A percentile compares a stretch with the other conserved stretches of the same genome.
Evolutionary conservation across 2,888 invertebrate species (phyloP).

Genomic region (Acanthosepion esculentum): DNA sequence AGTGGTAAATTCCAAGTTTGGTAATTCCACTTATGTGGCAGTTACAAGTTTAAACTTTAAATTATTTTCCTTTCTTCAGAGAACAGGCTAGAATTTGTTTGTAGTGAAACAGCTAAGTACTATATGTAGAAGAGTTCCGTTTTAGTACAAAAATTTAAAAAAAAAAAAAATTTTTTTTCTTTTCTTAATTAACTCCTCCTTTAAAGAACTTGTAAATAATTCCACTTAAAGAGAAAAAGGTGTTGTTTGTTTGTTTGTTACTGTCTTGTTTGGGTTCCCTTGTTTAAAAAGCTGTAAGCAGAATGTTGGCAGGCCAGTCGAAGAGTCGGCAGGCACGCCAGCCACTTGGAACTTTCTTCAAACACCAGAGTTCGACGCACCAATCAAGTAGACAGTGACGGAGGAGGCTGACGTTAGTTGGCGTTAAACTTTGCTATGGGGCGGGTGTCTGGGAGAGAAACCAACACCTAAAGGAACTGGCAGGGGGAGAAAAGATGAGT

Average conservation of each 20-base stretch:
- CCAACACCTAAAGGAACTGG: not conserved
- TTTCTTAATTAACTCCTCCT: not conserved
- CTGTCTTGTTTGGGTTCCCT: not conserved
- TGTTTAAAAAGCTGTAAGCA: not conserved
- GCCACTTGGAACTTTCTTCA: slow-evolving; percentile 12
- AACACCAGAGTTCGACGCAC: not conserved
- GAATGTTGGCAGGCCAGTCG: not conserved
- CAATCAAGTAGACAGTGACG: not conserved
- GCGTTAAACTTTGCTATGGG: not conserved
- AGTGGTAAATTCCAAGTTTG: too few relatives aligned
- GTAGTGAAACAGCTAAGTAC: too few relatives aligned
- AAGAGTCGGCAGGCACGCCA: not conserved
- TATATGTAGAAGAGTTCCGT: too few relatives aligned
- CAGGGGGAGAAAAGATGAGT: slow-evolving; percentile 48
- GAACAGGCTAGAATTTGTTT: too few relatives aligned
- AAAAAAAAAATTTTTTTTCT: not conserved
- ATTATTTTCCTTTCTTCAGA: too few relatives aligned
- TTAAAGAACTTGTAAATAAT: not conserved
- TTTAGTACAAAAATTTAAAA: too few relatives aligned
- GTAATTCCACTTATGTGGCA: not conserved
- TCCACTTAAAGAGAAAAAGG: not conserved
- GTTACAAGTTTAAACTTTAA: too few relatives aligned
- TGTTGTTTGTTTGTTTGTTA: not conserved
- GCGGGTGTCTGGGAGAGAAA: not conserved
- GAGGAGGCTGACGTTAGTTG: not conserved